These are phyloP conservation scores for Vandiemenella viatica DNA, from an alignment of 2,888 invertebrate species.

Conservation along the genomic window DNA sequence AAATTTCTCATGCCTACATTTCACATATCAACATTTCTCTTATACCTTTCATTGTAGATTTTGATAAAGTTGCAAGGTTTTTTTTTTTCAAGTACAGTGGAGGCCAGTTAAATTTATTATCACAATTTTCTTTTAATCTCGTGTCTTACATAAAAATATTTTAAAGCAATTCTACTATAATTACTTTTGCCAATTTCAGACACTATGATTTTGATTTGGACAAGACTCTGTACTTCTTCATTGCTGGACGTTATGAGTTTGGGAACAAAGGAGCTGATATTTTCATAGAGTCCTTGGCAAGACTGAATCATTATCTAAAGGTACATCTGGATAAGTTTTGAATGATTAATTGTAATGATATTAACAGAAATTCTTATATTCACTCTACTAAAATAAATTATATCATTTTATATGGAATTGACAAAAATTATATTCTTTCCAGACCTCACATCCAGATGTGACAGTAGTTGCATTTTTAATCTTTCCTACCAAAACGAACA, in stretches of 20 bases:
- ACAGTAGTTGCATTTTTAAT: slow-evolving; percentile 97
- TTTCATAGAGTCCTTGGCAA: slow-evolving; percentile 90
- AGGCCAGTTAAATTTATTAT: not conserved
- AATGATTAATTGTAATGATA: not conserved
- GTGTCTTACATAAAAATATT: not conserved
- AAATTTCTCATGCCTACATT: no score
- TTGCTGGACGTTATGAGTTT: slow-evolving; percentile 96
- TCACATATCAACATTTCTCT: no score
- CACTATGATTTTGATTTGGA: slow-evolving; percentile 98
- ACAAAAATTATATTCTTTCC: slow-evolving; percentile 20
- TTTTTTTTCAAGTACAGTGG: no score
- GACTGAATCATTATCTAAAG: slow-evolving; percentile 90
- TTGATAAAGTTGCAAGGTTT: no score
- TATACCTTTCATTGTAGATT: no score
- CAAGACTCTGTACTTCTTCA: slow-evolving; percentile 96
- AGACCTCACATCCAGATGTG: slow-evolving; percentile 64
- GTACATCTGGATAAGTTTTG: no score
- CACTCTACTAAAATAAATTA: not conserved
- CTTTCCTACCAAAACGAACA: slow-evolving; percentile 93
- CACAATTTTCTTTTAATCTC: not conserved
- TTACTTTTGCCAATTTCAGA: slow-evolving; percentile 32
- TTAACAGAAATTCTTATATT: not conserved
- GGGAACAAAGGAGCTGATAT: slow-evolving; percentile 98
- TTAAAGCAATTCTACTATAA: not conserved
- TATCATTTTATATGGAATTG: not conserved